Base-by-base conservation (phyloP, 92 coral and sea anemone genomes). In the Paragorgia papillata region DNA sequence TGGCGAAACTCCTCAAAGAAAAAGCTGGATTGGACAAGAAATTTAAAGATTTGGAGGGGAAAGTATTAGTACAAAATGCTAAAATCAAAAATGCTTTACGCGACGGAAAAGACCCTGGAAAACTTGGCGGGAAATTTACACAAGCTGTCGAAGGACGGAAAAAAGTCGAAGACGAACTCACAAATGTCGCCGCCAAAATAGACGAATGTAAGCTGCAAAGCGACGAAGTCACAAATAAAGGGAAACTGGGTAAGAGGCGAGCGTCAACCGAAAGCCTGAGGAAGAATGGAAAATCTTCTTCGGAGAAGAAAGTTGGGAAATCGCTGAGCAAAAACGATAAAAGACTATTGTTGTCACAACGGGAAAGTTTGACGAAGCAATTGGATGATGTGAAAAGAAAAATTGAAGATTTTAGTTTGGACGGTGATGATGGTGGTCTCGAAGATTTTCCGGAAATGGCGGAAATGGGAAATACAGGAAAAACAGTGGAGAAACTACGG, bases 291-390 rank as follows among this genome's bases (percentile, higher is more conserved):
- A 68, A 44, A 17, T 46, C 53, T 1, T 1, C 57, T 1, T 0
- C 34, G 2, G 71, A 64, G 12, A 62, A 62, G 43, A 68, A 22
- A 68, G 40, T 20, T 7, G 59, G 59, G 41, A 71, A 71, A 26
- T 51, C 62, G 12, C 20, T 71, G 64, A 49, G 46, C 1, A 71
- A 71, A 50, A 71, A 51, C 37, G 78, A 71, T 55, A 71, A 51
- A 17, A 71, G 78, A 54, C 63, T 46, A 20, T 71, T 71, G 78
- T 71, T 71, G 25, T 71, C 78, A 17, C 78, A 53, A 17, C 62
- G 50, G 8, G 78, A 71, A 20, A 71, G 78, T 25, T 30, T 71
- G 51, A 50, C 9, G 39, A 71, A 71, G 78, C 63, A 53, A 50
- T 34, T 71, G 64, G 78, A 71, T 8, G 19, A 22, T 31, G 34